phyloP scores from a whole-genome alignment of 2,888 invertebrate species.

The Synanthedon myopaeformis region DNA sequence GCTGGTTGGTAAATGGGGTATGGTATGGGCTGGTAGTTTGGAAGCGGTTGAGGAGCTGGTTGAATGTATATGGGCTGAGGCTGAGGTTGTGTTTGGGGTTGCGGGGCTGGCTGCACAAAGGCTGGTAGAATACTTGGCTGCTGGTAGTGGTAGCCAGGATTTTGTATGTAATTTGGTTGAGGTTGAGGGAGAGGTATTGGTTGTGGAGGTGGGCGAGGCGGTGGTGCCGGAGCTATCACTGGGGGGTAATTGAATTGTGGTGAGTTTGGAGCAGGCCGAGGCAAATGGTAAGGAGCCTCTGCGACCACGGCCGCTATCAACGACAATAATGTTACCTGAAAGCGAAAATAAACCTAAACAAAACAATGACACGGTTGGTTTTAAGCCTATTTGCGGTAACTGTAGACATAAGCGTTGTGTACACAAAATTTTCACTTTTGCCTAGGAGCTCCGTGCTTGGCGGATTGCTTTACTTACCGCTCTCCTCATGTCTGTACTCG shows the following conservation, averaged over 20 bases:
- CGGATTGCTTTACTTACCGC: conserved; percentile 47
- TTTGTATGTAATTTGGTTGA: conserved; percentile 14
- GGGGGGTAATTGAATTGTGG: conserved; percentile 35
- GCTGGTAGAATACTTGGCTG: conserved; percentile 21
- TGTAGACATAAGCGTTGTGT: conserved; percentile 11
- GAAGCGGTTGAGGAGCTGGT: conserved; percentile 8
- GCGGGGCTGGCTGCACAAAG: conserved; percentile 16
- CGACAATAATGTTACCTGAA: conserved; percentile 46
- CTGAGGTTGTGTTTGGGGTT: conserved; percentile 5
- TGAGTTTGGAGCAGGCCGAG: conserved; percentile 36
- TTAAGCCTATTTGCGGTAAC: no score
- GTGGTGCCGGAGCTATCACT: conserved; percentile 18
- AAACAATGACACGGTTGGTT: no score
- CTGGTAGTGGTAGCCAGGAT: conserved; percentile 28
- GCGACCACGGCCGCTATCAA: conserved; percentile 39
- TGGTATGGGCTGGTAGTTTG: conserved; percentile 1
- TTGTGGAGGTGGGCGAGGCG: conserved; percentile 5
- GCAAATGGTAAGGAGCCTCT: conserved; percentile 55
- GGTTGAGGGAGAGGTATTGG: conserved; percentile 3
- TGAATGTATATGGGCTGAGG: conserved; percentile 1
- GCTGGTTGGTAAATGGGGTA: not conserved
- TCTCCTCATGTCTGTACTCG: conserved; percentile 45
- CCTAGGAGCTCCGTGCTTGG: not conserved
- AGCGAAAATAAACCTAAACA: no score
- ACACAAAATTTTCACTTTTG: conserved; percentile 40